Evolutionary conservation across 2,113 vertebrate genomes (phyloP), one percentile per base, ranked within the genome.

Genomic region (Edolisoma coerulescens): DNA sequence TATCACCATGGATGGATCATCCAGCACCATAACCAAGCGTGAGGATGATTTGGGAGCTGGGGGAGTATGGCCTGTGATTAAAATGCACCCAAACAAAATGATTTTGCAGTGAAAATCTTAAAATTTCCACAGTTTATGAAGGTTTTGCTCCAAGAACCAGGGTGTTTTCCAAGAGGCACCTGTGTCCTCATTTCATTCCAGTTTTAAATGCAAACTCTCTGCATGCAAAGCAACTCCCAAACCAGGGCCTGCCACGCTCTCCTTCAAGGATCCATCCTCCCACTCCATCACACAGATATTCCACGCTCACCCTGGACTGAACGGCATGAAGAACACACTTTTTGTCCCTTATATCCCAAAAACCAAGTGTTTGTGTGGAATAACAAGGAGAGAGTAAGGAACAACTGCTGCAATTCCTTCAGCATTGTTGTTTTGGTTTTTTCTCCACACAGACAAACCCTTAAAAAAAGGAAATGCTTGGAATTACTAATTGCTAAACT

Each of bases 231-330:
- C 75, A 80, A 9, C 30, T 50, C 56, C 65, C 50, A 79, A 68
- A 37, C 8, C 57, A 86, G 56, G 8, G 28, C 39, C 20, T 49
- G 35, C 44, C 18, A 8, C 3, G 0, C 32, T 67, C 21, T 63
- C 73, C 37, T 87, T 32, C 12, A 32, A 11, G 1, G 11, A 10
- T 15, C 59, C 59, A 9, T 8, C 74, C 33, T 59, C 21, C 39
- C 74, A 10, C 11, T 30, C 44, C 8, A 16, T 52, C 26, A 16
- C 16, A 33, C 32, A 68, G 84, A 50, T 18, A 56, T 11, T 57
- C 47, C 74, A 49, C 0, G 0, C n/a, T 85, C 35, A 60, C 7
- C 41, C 70, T 3, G 3, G 5, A 26, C 53, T 21, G 22, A 57
- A 11, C 20, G 54, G 44, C 61, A 50, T 2, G 4, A 75, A 67